Evolutionary conservation across 2,113 vertebrate genomes (phyloP), one percentile per base, ranked within the genome.

Genomic region (Pseudonaja textilis): DNA sequence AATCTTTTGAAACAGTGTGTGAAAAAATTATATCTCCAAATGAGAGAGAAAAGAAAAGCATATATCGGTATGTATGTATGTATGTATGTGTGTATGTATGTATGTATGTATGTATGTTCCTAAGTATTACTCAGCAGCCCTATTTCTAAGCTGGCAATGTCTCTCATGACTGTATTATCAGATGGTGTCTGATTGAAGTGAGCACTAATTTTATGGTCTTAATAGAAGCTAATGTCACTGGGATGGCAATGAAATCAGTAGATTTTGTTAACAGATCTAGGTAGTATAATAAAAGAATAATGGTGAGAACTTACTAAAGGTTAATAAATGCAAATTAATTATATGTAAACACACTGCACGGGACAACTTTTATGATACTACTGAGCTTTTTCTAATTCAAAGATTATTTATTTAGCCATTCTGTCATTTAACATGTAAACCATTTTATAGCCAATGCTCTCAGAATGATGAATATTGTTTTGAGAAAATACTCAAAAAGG

Each of bases 201-300:
- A 57, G 57, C 22, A 25, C 3, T 57, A 89, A 59, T 47, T 61
- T 26, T 90, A 69, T n/a, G 2, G 42, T 14, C 59, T 90, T 69
- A 69, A 50, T 54, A 89, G 69, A 88, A 95, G 91, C n/a, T 26
- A 25, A 5, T 89, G 55, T 94, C 88, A 64, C 55, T 69, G 93
- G 22, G 3, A 11, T 42, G 4, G 0, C 91, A 90, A 55, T 92
- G 56, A 93, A 95, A 89, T 94, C 69, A 93, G 93, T 88, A 20
- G 88, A 86, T 90, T 64, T 90, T 69, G 7, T 69, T 50, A 64
- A 59, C 42, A 61, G 56, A 61, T 89, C 26, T 39, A 61, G 23
- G 23, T 45, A 14, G 14, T 61, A 45, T 26, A 64, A 61, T 89
- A 89, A 45, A 42, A 47, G 57, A 29, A 4, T 89, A 47, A 89